Percentiles rank a stretch among this genome's conserved stretches.
phyloP scores from a whole-genome alignment of 1,140 invertebrate species.

The Pseudobourletiella spinata region DNA sequence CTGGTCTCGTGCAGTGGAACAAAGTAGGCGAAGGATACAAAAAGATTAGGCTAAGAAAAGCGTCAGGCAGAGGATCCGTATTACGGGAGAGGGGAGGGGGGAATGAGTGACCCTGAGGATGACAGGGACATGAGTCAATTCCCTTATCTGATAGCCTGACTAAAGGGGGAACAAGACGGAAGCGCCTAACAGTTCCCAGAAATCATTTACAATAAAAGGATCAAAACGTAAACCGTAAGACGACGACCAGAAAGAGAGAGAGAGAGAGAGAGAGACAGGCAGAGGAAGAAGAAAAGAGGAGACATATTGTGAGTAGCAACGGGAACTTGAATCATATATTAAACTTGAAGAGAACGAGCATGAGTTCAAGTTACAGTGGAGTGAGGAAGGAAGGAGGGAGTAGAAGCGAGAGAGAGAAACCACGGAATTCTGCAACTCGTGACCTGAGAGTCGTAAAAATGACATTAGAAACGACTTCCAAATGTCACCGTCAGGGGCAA shows the following conservation, averaged over 20 bases:
- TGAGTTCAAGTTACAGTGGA: background rate
- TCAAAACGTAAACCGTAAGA: background rate
- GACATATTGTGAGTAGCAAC: background rate
- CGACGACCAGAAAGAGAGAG: background rate
- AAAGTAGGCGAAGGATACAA: too few species aligned
- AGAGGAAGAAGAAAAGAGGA: background rate
- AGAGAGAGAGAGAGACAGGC: background rate
- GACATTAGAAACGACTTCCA: slow-evolving; percentile 21
- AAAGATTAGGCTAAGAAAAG: too few species aligned
- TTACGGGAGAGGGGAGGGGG: too few species aligned
- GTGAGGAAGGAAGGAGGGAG: background rate
- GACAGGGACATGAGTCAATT: too few species aligned
- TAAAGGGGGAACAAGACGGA: background rate
- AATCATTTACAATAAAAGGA: background rate
- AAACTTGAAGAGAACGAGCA: background rate
- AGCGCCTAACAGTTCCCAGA: background rate
- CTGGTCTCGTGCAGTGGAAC: too few species aligned
- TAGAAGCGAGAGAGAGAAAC: slow-evolving; percentile 12
- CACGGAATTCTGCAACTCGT: slow-evolving; percentile 15
- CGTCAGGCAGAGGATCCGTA: too few species aligned
- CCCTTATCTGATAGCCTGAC: too few species aligned
- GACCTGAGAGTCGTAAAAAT: slow-evolving; percentile 23
- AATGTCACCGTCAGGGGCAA: slow-evolving; percentile 17
- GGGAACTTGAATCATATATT: background rate
- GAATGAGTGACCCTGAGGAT: too few species aligned